Percentiles rank a stretch among this genome's conserved stretches.
Conservation (phyloP, 2,888 invertebrate species). For the Zygaena filipendulae region DNA sequence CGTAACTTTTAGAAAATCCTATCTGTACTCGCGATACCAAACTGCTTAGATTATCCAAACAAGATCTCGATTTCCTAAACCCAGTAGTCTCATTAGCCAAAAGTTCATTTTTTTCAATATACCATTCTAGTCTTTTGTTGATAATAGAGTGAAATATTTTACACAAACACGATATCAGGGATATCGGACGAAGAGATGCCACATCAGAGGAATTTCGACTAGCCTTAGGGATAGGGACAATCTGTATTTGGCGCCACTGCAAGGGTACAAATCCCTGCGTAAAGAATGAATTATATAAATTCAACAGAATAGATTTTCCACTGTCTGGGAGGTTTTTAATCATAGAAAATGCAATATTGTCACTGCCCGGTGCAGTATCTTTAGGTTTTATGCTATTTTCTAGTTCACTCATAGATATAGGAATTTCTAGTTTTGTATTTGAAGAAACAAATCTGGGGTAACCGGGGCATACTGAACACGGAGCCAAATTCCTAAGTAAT, state of each 20-base stretch:
- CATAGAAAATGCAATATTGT: slow-evolving; percentile 14
- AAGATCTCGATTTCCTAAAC: slow-evolving; percentile 13
- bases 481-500: not conserved
- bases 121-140: slow-evolving; percentile 16
- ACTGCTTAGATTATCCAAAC: slow-evolving; percentile 10
- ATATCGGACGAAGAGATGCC: slow-evolving; percentile 9
- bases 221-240: slow-evolving; percentile 7
- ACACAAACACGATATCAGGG: slow-evolving; percentile 14
- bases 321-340: slow-evolving; percentile 7
- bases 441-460: not conserved
- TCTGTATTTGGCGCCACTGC: slow-evolving; percentile 9
- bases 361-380: slow-evolving; percentile 1
- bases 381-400: slow-evolving; percentile 1
- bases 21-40: slow-evolving; percentile 10
- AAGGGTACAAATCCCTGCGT: slow-evolving; percentile 4
- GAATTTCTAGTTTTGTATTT: not conserved
- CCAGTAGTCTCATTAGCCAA: slow-evolving; percentile 10
- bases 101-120: slow-evolving; percentile 9
- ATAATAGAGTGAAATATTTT: slow-evolving; percentile 16
- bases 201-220: no score
- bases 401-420: not conserved
- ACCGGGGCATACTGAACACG: slow-evolving; percentile 1
- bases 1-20: slow-evolving; percentile 14
- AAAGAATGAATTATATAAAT: slow-evolving; percentile 9
- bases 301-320: slow-evolving; percentile 9